These are phyloP conservation scores for Gasteruption jaculator DNA, from an alignment of 2,888 invertebrate species.

Conservation along the genomic window DNA sequence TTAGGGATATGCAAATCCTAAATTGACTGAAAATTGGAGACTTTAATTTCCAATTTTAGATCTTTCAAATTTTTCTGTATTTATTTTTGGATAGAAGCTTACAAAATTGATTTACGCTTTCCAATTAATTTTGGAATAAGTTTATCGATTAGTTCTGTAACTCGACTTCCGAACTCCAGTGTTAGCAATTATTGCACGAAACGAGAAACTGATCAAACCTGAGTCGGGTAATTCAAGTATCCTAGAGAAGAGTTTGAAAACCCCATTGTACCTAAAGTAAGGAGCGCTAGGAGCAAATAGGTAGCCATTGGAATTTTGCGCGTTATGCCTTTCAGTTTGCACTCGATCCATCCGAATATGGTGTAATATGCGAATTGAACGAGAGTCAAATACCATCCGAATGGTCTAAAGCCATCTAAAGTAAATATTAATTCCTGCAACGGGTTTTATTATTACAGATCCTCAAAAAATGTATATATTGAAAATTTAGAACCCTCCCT, in stretches of 20 bases:
- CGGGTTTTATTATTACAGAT: conserved; percentile 6
- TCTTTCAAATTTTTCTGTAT: no score
- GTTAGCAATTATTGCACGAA: no score
- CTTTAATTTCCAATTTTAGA: no score
- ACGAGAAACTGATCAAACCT: no score
- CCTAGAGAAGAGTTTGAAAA: conserved; percentile 91
- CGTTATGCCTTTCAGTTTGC: conserved; percentile 59
- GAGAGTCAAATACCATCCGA: conserved; percentile 88
- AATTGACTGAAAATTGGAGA: no score
- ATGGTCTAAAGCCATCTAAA: conserved; percentile 81
- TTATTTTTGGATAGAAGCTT: no score
- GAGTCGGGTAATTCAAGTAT: conserved; percentile 94
- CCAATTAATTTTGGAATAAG: background rate
- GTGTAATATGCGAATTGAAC: conserved; percentile 87
- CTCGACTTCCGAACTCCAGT: no score
- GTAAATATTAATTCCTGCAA: conserved; percentile 83
- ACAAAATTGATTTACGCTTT: background rate
- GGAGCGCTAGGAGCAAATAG: conserved; percentile 76
- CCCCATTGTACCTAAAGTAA: conserved; percentile 94
- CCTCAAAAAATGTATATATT: no score
- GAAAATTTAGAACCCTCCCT: no score
- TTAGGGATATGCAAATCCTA: no score
- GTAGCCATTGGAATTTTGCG: conserved; percentile 75
- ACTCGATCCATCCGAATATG: conserved; percentile 74
- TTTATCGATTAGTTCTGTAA: background rate